These are phyloP conservation scores for Cantharis rufa DNA, from an alignment of 2,888 invertebrate genomes.

Conservation along the genomic window DNA sequence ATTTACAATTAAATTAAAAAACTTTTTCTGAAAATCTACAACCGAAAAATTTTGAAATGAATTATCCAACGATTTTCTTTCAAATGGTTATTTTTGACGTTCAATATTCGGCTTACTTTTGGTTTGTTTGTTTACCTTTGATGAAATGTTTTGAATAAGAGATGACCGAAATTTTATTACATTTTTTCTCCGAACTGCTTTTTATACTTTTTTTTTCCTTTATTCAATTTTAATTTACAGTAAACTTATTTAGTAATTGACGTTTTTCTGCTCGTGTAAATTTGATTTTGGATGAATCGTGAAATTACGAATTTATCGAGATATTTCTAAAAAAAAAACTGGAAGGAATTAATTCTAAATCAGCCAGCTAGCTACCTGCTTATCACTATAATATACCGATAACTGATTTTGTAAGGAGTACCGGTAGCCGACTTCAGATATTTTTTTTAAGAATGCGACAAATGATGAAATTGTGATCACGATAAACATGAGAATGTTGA, in stretches of 20 bases:
- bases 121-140: not conserved
- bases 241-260: not conserved
- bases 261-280: no score
- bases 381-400: no score
- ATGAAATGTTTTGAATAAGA: not conserved
- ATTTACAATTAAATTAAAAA: not conserved
- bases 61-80: not conserved
- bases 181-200: not conserved
- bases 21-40: not conserved
- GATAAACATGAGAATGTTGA: no score
- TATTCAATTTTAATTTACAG: not conserved
- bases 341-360: no score
- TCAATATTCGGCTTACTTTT: not conserved
- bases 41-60: not conserved
- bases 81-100: not conserved
- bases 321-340: no score
- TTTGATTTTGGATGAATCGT: no score
- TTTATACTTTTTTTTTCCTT: not conserved
- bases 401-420: no score
- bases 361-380: no score
- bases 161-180: not conserved
- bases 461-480: no score
- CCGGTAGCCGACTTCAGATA: no score
- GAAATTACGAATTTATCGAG: no score
- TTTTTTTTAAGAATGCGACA: no score